A percentile compares a stretch with the other conserved stretches of the same genome.
Conservation (phyloP, 2,888 invertebrate genomes). For the Argynnis bischoffii region DNA sequence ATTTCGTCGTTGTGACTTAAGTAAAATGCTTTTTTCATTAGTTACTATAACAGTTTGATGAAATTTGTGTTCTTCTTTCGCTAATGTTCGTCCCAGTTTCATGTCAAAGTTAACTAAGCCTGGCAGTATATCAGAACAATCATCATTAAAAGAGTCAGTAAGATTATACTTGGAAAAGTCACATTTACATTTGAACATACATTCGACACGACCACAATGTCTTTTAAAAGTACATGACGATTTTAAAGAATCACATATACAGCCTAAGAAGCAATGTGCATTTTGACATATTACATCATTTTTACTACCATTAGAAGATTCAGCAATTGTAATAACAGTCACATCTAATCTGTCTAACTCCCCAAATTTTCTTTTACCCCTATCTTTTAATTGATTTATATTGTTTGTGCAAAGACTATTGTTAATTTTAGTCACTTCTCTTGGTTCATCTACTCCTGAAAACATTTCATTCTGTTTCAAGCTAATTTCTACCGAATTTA, state of each 20-base stretch:
- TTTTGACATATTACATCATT: constrained; percentile 68
- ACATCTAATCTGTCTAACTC: constrained; percentile 85
- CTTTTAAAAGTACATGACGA: constrained; percentile 67
- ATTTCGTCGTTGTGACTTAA: constrained; percentile 82
- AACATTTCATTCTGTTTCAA: constrained; percentile 80
- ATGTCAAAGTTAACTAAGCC: constrained; percentile 71
- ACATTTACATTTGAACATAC: constrained; percentile 82
- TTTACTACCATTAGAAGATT: constrained; percentile 43
- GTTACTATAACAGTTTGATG: constrained; percentile 86
- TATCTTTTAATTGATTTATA: constrained; percentile 54
- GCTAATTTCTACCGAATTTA: constrained; percentile 84
- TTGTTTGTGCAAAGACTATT: constrained; percentile 12
- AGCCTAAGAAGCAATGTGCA: constrained; percentile 84
- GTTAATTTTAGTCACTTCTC: constrained; percentile 46
- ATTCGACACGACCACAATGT: constrained; percentile 84
- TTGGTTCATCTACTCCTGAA: constrained; percentile 54
- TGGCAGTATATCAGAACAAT: constrained; percentile 54
- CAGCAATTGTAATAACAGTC: constrained; percentile 82
- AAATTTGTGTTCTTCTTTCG: constrained; percentile 87
- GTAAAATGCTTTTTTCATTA: constrained; percentile 84
- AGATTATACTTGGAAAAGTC: constrained; percentile 59
- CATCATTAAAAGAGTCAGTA: constrained; percentile 51
- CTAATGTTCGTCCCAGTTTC: constrained; percentile 79
- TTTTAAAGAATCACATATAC: constrained; percentile 84
- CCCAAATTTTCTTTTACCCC: constrained; percentile 59